Evolutionary conservation across 2,888 invertebrate genomes (phyloP).

Genomic region (Archaeoteleia sp.): DNA sequence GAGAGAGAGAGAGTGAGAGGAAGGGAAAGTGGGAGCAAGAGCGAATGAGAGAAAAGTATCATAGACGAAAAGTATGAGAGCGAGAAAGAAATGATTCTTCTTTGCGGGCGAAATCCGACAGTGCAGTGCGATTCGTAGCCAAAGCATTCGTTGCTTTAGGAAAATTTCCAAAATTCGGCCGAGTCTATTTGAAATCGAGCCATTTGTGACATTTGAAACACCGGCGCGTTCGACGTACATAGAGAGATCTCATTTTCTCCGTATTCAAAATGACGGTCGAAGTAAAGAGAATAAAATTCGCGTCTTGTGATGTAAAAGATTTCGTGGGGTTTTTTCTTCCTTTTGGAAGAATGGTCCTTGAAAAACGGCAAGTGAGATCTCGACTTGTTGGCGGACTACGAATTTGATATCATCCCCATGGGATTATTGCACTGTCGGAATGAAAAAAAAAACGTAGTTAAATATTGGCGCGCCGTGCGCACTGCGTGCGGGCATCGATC

Average conservation of each 20-base stretch:
- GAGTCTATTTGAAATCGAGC: neutral
- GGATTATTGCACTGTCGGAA: conserved; percentile 59
- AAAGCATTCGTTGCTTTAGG: conserved; percentile 42
- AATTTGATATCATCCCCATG: conserved; percentile 48
- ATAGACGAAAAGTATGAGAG: conserved; percentile 47
- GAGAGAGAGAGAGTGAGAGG: conserved; percentile 36
- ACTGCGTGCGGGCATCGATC: conserved; percentile 47
- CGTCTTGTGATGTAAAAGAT: neutral
- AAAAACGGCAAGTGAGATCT: conserved; percentile 40
- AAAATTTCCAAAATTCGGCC: conserved; percentile 42
- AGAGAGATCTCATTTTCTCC: conserved; percentile 48
- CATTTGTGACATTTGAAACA: no score
- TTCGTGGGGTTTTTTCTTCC: neutral
- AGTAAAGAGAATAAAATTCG: neutral
- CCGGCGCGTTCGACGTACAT: no score
- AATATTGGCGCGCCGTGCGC: conserved; percentile 54
- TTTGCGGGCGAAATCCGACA: conserved; percentile 57
- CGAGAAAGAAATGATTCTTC: conserved; percentile 58
- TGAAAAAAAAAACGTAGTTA: conserved; percentile 56
- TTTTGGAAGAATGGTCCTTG: neutral
- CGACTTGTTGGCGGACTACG: conserved; percentile 48
- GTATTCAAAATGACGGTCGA: neutral
- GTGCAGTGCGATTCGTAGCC: conserved; percentile 54
- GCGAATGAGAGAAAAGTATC: conserved; percentile 44
- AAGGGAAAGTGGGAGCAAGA: conserved; percentile 41